These are phyloP conservation scores for Mythimna ferrago DNA, from an alignment of 2,888 invertebrate species.

Conservation along the genomic window DNA sequence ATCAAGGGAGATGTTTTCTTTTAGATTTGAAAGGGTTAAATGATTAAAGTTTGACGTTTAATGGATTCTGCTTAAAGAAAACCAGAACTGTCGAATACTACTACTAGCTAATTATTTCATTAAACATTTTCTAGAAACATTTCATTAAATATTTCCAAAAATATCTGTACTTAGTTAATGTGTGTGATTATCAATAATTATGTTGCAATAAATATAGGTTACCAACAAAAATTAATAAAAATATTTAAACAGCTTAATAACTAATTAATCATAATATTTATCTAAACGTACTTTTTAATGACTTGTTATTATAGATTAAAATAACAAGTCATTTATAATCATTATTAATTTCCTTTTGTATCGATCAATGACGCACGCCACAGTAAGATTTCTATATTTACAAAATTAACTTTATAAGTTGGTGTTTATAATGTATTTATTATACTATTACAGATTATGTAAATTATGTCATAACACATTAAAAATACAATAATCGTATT, in stretches of 20 bases:
- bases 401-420: not conserved
- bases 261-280: conserved; percentile 30
- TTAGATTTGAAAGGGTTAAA: too few relatives aligned
- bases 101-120: not conserved
- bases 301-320: not conserved
- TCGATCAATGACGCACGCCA: not conserved
- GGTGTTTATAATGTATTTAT: not conserved
- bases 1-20: not conserved
- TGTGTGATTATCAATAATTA: not conserved
- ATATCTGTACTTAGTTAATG: not conserved
- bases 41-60: too few relatives aligned
- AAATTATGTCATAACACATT: too few relatives aligned
- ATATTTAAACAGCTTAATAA: conserved; percentile 5
- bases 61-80: too few relatives aligned
- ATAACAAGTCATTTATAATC: too few relatives aligned
- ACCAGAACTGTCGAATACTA: not conserved
- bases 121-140: not conserved
- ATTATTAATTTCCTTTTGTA: not conserved
- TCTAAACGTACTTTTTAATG: conserved; percentile 1
- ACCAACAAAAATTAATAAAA: not conserved
- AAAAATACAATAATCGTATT: too few relatives aligned
- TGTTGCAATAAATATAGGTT: conserved; percentile 12
- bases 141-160: not conserved
- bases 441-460: too few relatives aligned
- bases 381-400: not conserved